Evolutionary conservation across 2,113 vertebrate genomes (phyloP).

Genomic region (Ciconia boyciana): DNA sequence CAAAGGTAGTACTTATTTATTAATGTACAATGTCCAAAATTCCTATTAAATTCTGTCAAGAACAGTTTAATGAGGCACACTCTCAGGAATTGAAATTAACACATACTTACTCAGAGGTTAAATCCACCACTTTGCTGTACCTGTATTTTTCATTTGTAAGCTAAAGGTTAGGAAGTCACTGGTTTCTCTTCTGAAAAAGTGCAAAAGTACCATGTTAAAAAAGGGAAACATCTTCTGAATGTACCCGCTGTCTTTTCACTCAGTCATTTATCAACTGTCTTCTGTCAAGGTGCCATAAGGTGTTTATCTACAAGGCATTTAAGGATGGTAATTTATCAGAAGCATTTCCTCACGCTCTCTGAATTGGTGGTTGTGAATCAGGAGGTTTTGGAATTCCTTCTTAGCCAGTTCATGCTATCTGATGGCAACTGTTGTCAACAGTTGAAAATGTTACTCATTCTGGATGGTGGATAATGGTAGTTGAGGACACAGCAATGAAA

Average conservation of each 20-base stretch:
- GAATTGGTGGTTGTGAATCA: not conserved
- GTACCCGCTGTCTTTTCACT: not conserved
- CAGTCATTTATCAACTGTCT: not conserved
- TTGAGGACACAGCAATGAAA: not conserved
- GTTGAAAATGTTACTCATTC: not conserved
- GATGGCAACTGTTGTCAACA: not conserved
- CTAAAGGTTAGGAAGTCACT: not conserved
- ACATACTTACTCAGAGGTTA: not conserved
- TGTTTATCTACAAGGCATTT: not conserved
- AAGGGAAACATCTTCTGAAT: not conserved
- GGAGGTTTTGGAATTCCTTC: not conserved
- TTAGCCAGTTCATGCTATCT: not conserved
- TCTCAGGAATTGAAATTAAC: conserved; percentile 12
- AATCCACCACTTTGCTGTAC: not conserved
- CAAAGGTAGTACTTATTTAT: conserved; percentile 46
- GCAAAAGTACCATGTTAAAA: not conserved
- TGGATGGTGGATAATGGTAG: not conserved
- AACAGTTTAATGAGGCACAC: not conserved
- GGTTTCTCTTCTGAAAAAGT: not conserved
- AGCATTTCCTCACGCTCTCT: not conserved
- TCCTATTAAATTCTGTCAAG: conserved; percentile 44
- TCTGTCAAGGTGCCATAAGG: not conserved
- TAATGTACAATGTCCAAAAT: conserved; percentile 33
- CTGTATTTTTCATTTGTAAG: not conserved
- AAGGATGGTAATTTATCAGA: not conserved